Evolutionary conservation across 2,113 vertebrate species (phyloP).

Genomic region (Mugil cephalus): DNA sequence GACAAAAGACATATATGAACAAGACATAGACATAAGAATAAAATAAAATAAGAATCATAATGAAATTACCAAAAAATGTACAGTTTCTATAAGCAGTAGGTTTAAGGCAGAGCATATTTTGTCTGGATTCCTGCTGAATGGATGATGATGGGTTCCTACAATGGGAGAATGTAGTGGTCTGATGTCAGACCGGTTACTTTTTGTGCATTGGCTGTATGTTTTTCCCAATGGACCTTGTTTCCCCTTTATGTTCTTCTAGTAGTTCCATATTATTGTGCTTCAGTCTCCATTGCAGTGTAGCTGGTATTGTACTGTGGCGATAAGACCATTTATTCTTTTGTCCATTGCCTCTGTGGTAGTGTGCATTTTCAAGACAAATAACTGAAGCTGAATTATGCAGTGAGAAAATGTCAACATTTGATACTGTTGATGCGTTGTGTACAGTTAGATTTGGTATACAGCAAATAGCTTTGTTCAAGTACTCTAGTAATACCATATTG

Average conservation of each 20-base stretch:
- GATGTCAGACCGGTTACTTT: conserved; percentile 8
- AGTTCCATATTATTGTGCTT: conserved; percentile 4
- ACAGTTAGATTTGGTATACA: not conserved
- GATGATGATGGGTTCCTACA: not conserved
- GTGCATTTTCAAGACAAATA: not conserved
- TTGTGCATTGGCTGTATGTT: not conserved
- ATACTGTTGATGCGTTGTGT: no score
- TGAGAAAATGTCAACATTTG: no score
- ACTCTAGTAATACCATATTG: no score
- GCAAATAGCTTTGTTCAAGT: not conserved
- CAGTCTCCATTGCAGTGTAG: conserved; percentile 4
- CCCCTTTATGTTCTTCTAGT: not conserved
- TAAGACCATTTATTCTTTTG: conserved; percentile 8
- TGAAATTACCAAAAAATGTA: no score
- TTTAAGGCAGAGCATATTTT: not conserved
- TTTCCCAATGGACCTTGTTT: conserved; percentile 10
- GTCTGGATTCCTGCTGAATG: not conserved
- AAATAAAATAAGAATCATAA: no score
- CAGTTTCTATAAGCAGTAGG: not conserved
- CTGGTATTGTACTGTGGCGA: not conserved
- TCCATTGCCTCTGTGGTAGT: not conserved
- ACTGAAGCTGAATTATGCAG: no score
- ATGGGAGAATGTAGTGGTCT: not conserved
- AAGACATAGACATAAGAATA: no score
- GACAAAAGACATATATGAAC: no score